phyloP scores from a whole-genome alignment of 2,888 invertebrate species.

The Cloeon dipterum region DNA sequence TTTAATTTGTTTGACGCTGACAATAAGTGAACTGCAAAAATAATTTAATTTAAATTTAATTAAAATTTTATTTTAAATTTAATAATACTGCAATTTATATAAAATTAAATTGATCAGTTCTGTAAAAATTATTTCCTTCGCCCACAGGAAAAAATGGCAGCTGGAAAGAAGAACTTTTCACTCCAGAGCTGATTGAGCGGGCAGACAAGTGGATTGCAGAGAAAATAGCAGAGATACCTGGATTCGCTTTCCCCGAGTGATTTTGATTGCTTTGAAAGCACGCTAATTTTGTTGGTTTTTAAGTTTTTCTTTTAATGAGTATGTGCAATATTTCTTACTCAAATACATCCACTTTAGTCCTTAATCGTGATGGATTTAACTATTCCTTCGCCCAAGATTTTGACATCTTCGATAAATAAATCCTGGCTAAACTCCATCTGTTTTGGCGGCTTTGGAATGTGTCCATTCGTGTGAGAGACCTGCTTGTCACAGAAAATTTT shows the following conservation, averaged over 20 bases:
- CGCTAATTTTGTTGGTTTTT: too few relatives aligned
- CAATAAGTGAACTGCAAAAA: too few relatives aligned
- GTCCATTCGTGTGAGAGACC: constrained; percentile 30
- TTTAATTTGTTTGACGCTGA: too few relatives aligned
- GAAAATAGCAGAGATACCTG: constrained; percentile 3
- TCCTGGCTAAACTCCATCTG: constrained; percentile 34
- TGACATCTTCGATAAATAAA: constrained; percentile 49
- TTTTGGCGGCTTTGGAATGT: constrained; percentile 19
- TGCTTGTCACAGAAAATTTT: constrained; percentile 15
- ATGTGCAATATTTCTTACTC: too few relatives aligned
- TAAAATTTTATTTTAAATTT: too few relatives aligned
- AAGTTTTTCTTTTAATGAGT: too few relatives aligned
- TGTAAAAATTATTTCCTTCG: too few relatives aligned
- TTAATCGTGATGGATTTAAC: constrained; percentile 18
- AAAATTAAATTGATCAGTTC: too few relatives aligned
- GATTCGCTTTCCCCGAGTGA: background rate
- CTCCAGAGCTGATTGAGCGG: constrained; percentile 6
- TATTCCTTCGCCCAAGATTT: constrained; percentile 38
- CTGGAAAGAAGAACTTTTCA: constrained; percentile 8
- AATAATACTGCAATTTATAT: too few relatives aligned
- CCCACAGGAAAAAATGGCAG: constrained; percentile 8
- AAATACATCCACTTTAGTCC: background rate
- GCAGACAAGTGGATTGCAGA: constrained; percentile 7
- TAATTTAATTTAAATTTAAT: too few relatives aligned
- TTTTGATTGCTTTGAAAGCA: too few relatives aligned